These are phyloP conservation scores for Glossosoma conforme DNA, from an alignment of 1,140 invertebrate genomes.

Conservation along the genomic window DNA sequence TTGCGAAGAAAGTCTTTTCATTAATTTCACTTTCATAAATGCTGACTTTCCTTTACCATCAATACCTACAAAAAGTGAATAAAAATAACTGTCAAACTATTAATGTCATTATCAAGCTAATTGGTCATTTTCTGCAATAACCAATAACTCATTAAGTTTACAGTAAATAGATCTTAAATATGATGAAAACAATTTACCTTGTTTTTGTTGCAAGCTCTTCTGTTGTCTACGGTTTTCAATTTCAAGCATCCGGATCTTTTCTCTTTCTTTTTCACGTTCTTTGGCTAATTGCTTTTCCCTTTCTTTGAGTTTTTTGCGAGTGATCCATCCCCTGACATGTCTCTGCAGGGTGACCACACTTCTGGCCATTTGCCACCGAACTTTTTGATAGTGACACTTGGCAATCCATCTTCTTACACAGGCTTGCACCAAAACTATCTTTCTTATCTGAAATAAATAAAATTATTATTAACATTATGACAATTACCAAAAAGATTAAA, in stretches of 20 bases:
- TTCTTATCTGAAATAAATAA: conserved; percentile 52
- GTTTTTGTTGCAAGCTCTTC: conserved; percentile 28
- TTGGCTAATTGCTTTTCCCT: conserved; percentile 40
- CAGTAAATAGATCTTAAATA: neutral
- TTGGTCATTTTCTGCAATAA: too few relatives aligned
- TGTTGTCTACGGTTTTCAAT: conserved; percentile 41
- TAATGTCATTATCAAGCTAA: too few relatives aligned
- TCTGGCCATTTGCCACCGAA: conserved; percentile 58
- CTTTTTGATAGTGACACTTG: conserved; percentile 50
- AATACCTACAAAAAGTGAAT: conserved; percentile 16
- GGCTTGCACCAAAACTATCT: conserved; percentile 67
- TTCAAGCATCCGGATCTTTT: conserved; percentile 33
- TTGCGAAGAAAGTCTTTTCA: conserved; percentile 41
- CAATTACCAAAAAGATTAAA: too few relatives aligned
- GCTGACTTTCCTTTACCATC: conserved; percentile 41
- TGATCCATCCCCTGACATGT: conserved; percentile 63
- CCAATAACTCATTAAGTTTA: too few relatives aligned
- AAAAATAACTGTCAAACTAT: too few relatives aligned
- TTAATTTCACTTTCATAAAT: conserved; percentile 42
- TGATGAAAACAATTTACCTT: conserved; percentile 9
- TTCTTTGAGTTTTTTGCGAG: conserved; percentile 48
- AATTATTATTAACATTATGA: neutral
- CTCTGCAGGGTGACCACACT: conserved; percentile 63
- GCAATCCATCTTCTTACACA: conserved; percentile 69
- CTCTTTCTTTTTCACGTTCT: conserved; percentile 42